phyloP scores from a whole-genome alignment of 2,113 vertebrate species.

The Lepisosteus oculatus region DNA sequence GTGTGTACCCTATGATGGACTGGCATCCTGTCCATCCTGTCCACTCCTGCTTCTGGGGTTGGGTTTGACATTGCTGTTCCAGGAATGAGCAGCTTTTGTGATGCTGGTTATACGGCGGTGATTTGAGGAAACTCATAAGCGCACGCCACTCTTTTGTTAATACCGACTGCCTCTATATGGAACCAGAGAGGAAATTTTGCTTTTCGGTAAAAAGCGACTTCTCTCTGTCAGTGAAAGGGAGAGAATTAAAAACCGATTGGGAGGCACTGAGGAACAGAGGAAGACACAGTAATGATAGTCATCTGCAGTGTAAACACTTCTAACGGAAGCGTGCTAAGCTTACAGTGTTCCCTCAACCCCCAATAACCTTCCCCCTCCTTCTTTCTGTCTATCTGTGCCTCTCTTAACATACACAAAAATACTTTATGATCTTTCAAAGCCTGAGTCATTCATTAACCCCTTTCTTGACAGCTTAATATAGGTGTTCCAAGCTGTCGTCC shows the following conservation, averaged over 20 bases:
- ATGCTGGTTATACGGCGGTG: too few species aligned
- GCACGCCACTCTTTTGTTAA: too few species aligned
- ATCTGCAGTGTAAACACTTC: conserved; percentile 14
- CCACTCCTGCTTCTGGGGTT: too few species aligned
- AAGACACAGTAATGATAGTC: conserved; percentile 23
- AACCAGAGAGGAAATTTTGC: too few species aligned
- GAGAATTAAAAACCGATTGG: neutral
- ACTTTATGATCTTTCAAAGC: conserved; percentile 38
- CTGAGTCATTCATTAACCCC: conserved; percentile 49
- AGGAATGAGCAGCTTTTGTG: too few species aligned
- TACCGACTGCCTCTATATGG: too few species aligned
- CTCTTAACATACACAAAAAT: conserved; percentile 30
- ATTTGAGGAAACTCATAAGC: too few species aligned
- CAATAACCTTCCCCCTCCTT: neutral
- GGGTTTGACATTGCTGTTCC: too few species aligned
- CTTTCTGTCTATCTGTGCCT: conserved; percentile 9
- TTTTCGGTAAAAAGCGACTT: too few species aligned
- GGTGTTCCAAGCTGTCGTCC: conserved; percentile 42
- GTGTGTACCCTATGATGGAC: too few species aligned
- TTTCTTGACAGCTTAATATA: conserved; percentile 48
- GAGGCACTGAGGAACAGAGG: neutral
- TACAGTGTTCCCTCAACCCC: neutral
- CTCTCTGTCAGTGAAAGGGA: neutral
- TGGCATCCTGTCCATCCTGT: too few species aligned
- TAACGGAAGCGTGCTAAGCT: conserved; percentile 6